These are phyloP conservation scores for Embidobia sp. DNA, from an alignment of 2,888 invertebrate species.

Conservation along the genomic window DNA sequence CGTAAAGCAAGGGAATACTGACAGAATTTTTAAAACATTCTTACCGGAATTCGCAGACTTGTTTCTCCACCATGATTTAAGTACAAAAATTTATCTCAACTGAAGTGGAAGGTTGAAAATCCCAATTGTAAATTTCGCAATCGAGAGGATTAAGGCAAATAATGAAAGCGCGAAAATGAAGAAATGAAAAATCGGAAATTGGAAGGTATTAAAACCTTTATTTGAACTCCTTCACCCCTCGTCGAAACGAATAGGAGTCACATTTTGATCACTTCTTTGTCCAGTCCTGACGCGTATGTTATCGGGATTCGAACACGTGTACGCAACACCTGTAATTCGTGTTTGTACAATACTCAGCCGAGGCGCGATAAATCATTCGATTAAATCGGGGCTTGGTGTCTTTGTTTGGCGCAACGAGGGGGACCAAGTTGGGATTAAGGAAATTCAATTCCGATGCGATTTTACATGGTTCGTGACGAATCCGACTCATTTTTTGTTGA, in stretches of 20 bases:
- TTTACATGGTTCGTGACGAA: conserved; percentile 53
- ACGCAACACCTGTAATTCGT: conserved; percentile 64
- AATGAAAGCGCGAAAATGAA: background rate
- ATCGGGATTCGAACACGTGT: conserved; percentile 58
- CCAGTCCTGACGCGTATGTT: conserved; percentile 40
- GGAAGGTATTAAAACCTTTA: background rate
- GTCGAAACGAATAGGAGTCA: conserved; percentile 20
- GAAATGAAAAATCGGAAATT: background rate
- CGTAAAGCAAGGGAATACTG: no score
- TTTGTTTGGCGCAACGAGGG: conserved; percentile 44
- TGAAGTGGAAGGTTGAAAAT: no score
- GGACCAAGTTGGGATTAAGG: conserved; percentile 46
- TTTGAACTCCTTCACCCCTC: conserved; percentile 15
- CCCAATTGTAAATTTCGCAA: background rate
- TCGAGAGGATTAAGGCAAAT: background rate
- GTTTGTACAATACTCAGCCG: conserved; percentile 58
- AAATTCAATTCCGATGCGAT: conserved; percentile 54
- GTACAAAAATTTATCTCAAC: no score
- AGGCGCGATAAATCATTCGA: conserved; percentile 64
- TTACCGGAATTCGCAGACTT: no score
- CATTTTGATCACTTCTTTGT: conserved; percentile 50
- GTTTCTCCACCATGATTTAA: no score
- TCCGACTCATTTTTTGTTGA: conserved; percentile 39
- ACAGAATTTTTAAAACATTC: no score
- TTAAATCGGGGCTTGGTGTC: conserved; percentile 53